Evolutionary conservation across 2,888 invertebrate genomes (phyloP).

Genomic region (Leucozona laternaria): DNA sequence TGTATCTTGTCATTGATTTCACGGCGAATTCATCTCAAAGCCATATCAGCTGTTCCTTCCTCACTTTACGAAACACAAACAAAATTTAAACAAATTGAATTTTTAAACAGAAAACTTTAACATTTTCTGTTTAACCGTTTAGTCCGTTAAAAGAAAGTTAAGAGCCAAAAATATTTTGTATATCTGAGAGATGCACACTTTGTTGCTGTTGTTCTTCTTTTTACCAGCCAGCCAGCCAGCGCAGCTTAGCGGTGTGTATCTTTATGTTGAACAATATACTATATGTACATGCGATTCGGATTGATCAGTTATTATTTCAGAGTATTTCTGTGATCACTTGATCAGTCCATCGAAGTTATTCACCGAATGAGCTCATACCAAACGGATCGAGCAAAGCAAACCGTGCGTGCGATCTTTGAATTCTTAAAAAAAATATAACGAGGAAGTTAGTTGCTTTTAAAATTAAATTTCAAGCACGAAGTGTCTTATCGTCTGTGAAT

Average conservation of each 20-base stretch:
- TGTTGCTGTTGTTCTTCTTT: constrained; percentile 1
- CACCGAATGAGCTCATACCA: constrained; percentile 35
- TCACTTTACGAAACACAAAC: not conserved
- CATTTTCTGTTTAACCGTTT: not conserved
- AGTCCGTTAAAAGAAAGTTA: constrained; percentile 32
- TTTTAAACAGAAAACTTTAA: constrained; percentile 1
- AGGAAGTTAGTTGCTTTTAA: constrained; percentile 6
- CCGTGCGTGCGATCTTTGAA: constrained; percentile 20
- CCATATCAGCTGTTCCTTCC: constrained; percentile 8
- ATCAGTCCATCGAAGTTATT: constrained; percentile 55
- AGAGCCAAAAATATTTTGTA: constrained; percentile 3
- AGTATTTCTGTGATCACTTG: constrained; percentile 33
- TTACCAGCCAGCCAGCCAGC: not conserved
- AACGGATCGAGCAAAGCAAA: not conserved
- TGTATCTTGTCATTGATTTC: constrained; percentile 26
- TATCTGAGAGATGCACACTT: constrained; percentile 20
- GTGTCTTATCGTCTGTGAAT: constrained; percentile 9
- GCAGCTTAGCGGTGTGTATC: not conserved
- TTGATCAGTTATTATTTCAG: constrained; percentile 49
- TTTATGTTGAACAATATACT: not conserved
- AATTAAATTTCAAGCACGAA: not conserved
- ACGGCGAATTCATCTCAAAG: constrained; percentile 32
- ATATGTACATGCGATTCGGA: constrained; percentile 7
- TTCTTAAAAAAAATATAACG: not conserved
- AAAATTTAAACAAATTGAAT: not conserved